Conservation (phyloP, 2,888 invertebrate genomes). For the Euphydryas editha region DNA sequence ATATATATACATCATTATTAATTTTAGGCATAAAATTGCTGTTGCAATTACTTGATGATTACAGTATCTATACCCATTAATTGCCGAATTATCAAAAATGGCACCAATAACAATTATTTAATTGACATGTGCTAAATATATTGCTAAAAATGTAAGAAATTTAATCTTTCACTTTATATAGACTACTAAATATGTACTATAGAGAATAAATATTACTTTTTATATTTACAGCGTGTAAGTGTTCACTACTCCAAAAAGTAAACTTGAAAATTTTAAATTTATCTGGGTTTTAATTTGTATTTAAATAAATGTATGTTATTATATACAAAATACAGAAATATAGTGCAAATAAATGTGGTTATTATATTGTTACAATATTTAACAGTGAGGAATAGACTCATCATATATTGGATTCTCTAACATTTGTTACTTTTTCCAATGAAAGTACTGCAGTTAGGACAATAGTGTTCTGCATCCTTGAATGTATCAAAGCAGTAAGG, state of each 20-base stretch:
- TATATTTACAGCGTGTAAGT: constrained; percentile 1
- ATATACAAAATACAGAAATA: neutral
- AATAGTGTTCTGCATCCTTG: constrained; percentile 80
- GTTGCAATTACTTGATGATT: neutral
- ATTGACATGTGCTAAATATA: constrained; percentile 6
- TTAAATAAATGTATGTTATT: neutral
- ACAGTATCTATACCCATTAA: neutral
- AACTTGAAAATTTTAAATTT: neutral
- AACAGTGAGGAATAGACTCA: neutral
- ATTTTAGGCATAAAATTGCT: constrained; percentile 2
- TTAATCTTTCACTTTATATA: neutral
- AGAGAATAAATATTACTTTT: neutral
- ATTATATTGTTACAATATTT: neutral
- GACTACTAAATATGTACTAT: neutral
- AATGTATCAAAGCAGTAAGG: constrained; percentile 80
- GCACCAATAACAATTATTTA: neutral
- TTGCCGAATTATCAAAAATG: constrained; percentile 8
- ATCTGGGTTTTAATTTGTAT: neutral
- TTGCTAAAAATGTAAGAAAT: neutral
- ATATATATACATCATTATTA: constrained; percentile 9
- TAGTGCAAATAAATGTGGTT: neutral
- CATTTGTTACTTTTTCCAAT: constrained; percentile 78
- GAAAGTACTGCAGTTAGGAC: constrained; percentile 78
- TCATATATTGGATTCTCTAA: constrained; percentile 47
- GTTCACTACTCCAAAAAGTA: neutral